Base-by-base conservation (phyloP, 92 coral and sea anemone genomes). In the Zoanthus sociatus region DNA sequence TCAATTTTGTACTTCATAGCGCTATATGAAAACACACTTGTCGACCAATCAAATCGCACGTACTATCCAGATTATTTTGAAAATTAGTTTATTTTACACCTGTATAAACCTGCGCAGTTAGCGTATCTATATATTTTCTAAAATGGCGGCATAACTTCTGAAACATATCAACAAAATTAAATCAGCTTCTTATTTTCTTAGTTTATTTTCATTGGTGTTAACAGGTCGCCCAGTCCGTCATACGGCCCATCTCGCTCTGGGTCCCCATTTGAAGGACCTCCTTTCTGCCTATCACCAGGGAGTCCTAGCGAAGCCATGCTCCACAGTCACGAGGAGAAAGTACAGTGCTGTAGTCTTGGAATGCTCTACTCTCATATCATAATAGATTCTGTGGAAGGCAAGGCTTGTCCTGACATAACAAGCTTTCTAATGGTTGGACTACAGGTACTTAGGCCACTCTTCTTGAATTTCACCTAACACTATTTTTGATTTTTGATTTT, bases 371-470 rank as follows among this genome's bases (percentile, higher is more conserved):
- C 99, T 14, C 94, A 92, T 76, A 90, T 97, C 54, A 89, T 92
- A 13, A 91, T 97, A 88, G 93, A 90, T 31, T 78, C 94, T 7
- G 84, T 73, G 42, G 94, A 95, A 69, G 99, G 95, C 2, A 90
- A 90, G 15, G 91, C 94, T 6, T 93, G 95, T 73, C 95, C 98
- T 1, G 97, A 93, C 56, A 86, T 90, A 16, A 90, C 92, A 10
- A 90, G 91, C 46, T 95, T 92, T 84, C 92, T 97, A 13, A 88
- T 97, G 89, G 95, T 93, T 37, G 99, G 99, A 44, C 82, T 94
- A 58, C 95, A 97, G 98, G 99, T 96, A 26, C 16, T 30, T 69
- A 31, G 1, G 9, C 14, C 6, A 30, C 15, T 21, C 42, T 3
- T 67, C 37, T 21, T 21, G 5, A 50, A 0, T 1, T 50, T 0